Conservation (phyloP, 2,113 vertebrate genomes). For the Percopsis transmontana region DNA sequence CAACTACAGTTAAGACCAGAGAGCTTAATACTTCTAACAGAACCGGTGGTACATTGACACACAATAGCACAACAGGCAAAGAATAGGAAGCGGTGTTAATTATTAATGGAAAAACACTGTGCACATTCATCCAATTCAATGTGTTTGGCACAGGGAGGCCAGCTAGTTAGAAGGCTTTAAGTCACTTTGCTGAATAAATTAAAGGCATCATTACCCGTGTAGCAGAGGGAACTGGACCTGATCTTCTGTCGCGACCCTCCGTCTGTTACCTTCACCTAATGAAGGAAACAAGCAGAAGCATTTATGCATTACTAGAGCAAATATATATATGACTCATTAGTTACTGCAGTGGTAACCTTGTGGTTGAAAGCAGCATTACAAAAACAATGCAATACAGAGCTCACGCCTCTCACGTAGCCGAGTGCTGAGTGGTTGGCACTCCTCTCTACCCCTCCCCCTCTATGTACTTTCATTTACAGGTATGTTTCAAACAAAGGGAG, state of each 20-base stretch:
- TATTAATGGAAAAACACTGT: not conserved
- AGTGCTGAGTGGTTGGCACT: no score
- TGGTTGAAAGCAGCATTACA: no score
- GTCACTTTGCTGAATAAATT: not conserved
- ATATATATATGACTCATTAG: not conserved
- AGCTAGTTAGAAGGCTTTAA: not conserved
- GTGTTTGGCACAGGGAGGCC: not conserved
- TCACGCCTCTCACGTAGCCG: no score
- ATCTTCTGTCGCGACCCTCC: constrained; percentile 89
- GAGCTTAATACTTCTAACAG: constrained; percentile 10
- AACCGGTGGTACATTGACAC: not conserved
- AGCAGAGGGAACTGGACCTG: constrained; percentile 90
- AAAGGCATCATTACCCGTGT: constrained; percentile 82
- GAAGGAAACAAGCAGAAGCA: constrained; percentile 24
- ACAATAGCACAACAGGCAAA: not conserved
- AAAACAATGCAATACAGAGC: no score
- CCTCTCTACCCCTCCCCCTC: no score
- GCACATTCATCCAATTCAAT: not conserved
- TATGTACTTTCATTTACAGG: no score
- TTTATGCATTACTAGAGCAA: not conserved
- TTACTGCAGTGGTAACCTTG: not conserved
- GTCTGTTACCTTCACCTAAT: constrained; percentile 82
- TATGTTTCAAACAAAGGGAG: no score
- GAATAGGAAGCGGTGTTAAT: not conserved
- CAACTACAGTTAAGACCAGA: constrained; percentile 76